Conservation (phyloP, 2,797 vertebrate species). For the Tapera naevia region DNA sequence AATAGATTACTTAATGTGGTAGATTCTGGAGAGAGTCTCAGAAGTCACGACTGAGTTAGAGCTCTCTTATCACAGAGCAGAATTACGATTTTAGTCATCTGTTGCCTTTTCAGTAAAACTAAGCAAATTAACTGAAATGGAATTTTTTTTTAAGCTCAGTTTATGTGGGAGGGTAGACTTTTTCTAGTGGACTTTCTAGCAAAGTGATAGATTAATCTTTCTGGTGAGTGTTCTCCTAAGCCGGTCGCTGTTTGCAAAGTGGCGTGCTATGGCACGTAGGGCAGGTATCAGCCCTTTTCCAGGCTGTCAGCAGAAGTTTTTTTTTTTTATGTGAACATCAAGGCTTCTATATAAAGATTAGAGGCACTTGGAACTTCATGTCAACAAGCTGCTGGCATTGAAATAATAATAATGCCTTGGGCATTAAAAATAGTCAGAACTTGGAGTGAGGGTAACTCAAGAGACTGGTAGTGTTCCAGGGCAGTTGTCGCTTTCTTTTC, state of each 20-base stretch:
- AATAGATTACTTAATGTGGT: background rate
- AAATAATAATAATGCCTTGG: background rate
- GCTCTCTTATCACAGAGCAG: background rate
- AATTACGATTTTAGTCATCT: background rate
- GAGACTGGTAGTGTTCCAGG: background rate
- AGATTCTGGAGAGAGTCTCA: background rate
- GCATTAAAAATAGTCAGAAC: background rate
- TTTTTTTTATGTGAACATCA: background rate
- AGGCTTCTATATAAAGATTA: background rate
- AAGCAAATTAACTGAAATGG: background rate
- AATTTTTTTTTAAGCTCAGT: background rate
- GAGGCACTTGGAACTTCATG: background rate
- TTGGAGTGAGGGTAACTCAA: background rate
- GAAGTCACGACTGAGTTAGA: background rate
- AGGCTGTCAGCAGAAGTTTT: background rate
- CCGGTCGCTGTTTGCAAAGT: rapidly evolving
- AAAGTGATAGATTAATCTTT: background rate
- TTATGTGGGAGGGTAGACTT: background rate
- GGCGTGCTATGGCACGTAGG: background rate
- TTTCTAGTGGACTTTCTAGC: background rate
- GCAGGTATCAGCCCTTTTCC: background rate
- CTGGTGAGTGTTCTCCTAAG: background rate
- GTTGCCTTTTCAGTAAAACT: background rate
- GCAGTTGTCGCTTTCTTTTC: background rate
- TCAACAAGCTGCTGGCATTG: background rate